A percentile compares a stretch with the other conserved stretches of the same genome.
phyloP scores from a whole-genome alignment of 23 tunicate species.

The Diplosoma virens region DNA sequence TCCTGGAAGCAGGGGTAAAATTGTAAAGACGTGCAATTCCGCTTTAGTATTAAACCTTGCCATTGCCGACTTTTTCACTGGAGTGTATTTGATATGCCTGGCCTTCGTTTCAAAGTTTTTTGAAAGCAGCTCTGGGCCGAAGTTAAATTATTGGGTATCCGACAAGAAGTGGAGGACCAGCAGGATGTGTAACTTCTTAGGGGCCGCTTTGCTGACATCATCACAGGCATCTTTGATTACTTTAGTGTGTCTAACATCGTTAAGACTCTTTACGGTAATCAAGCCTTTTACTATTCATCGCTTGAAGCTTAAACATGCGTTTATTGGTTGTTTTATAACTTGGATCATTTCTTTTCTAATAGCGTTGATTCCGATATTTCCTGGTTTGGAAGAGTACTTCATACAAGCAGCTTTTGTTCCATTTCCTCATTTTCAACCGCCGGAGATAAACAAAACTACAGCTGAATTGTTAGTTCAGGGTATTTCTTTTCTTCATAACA shows the following conservation, averaged over 20 bases:
- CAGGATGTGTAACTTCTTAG: conserved; percentile 46
- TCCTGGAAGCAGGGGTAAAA: conserved; percentile 15
- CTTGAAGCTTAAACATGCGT: conserved; percentile 30
- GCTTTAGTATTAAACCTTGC: conserved; percentile 74
- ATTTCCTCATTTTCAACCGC: conserved; percentile 69
- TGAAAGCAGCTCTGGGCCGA: conserved; percentile 5
- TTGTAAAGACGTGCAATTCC: conserved; percentile 58
- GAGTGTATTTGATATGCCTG: conserved; percentile 59
- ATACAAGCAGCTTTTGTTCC: conserved; percentile 67
- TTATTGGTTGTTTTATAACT: conserved; percentile 3
- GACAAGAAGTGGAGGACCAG: conserved; percentile 77
- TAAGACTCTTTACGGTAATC: conserved; percentile 66
- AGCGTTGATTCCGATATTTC: conserved; percentile 60
- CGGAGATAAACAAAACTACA: conserved; percentile 46
- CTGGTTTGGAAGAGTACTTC: conserved; percentile 30
- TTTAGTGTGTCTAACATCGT: conserved; percentile 54
- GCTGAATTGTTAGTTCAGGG: conserved; percentile 42
- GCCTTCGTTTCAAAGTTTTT: conserved; percentile 34
- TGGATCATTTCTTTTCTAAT: conserved; percentile 40
- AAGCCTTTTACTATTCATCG: conserved; percentile 49
- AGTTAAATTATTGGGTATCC: conserved; percentile 43
- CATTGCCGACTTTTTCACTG: conserved; percentile 71
- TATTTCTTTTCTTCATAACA: conserved; percentile 23
- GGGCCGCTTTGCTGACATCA: conserved; percentile 47
- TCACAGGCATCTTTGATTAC: conserved; percentile 72